Conservation (phyloP, 1,140 invertebrate genomes). For the Drosophila sp. region DNA sequence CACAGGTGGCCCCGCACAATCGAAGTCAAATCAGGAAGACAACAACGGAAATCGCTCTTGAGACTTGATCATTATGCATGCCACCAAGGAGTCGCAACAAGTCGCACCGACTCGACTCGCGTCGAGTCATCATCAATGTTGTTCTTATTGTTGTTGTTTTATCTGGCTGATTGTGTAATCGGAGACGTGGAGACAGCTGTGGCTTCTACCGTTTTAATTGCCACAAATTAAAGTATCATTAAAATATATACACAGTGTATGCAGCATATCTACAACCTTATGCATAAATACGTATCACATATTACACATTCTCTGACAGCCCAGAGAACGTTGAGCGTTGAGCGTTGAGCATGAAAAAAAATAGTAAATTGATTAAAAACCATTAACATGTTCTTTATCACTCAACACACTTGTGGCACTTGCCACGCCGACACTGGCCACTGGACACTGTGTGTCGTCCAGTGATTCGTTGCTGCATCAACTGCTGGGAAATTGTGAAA, state of each 20-base stretch:
- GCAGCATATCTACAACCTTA: constrained; percentile 15
- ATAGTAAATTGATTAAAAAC: constrained; percentile 79
- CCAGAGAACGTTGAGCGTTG: constrained; percentile 21
- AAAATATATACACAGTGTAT: constrained; percentile 68
- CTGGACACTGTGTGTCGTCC: constrained; percentile 18
- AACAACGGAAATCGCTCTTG: constrained; percentile 69
- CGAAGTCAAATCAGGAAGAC: constrained; percentile 68
- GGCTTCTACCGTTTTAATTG: constrained; percentile 75
- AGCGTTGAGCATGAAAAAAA: constrained; percentile 40
- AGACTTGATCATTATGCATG: constrained; percentile 76
- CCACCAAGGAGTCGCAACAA: constrained; percentile 38
- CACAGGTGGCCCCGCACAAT: constrained; percentile 56
- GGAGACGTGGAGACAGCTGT: constrained; percentile 23
- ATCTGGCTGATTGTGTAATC: constrained; percentile 68
- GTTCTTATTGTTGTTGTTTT: constrained; percentile 48
- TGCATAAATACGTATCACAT: constrained; percentile 15
- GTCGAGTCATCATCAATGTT: constrained; percentile 9
- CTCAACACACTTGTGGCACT: constrained; percentile 60
- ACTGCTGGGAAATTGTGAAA: constrained; percentile 28
- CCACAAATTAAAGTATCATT: constrained; percentile 78
- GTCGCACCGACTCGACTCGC: not conserved
- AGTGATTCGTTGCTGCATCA: constrained; percentile 7
- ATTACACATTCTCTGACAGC: constrained; percentile 64
- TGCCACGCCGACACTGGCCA: too few species aligned
- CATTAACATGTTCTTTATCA: constrained; percentile 83